phyloP scores from a whole-genome alignment of 2,797 vertebrate species.

The Chelon labrosus region DNA sequence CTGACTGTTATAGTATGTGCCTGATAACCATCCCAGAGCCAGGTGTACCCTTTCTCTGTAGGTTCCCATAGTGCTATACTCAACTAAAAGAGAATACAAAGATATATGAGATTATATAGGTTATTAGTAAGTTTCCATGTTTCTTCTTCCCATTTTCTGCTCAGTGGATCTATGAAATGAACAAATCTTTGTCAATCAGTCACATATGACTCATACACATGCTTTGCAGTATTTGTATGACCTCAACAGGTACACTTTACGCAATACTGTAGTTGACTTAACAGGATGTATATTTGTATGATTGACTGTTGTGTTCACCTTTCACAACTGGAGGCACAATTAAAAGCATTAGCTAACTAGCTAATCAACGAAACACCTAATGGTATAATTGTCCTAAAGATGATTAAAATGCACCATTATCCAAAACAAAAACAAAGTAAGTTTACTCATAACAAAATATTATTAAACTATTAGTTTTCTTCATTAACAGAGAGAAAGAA shows the following conservation, averaged over 20 bases:
- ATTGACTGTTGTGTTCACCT: constrained; percentile 28
- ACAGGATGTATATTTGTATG: constrained; percentile 16
- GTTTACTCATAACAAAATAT: not conserved
- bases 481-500: constrained; percentile 21
- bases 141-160: constrained; percentile 51
- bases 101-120: too few species aligned
- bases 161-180: constrained; percentile 44
- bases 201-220: constrained; percentile 54
- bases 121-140: not conserved
- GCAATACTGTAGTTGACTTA: constrained; percentile 13
- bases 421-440: not conserved
- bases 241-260: constrained; percentile 37
- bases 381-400: constrained; percentile 2
- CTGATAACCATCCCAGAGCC: too few species aligned
- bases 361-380: constrained; percentile 3
- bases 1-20: too few species aligned
- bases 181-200: constrained; percentile 52
- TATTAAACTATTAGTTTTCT: constrained; percentile 28
- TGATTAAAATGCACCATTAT: constrained; percentile 7
- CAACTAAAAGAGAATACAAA: too few species aligned
- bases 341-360: not conserved
- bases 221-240: constrained; percentile 45
- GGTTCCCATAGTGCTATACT: too few species aligned
- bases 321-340: not conserved
- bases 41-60: too few species aligned